These are phyloP conservation scores for Zhuqinia jingwanae DNA, from an alignment of 2,888 invertebrate genomes.

Conservation along the genomic window DNA sequence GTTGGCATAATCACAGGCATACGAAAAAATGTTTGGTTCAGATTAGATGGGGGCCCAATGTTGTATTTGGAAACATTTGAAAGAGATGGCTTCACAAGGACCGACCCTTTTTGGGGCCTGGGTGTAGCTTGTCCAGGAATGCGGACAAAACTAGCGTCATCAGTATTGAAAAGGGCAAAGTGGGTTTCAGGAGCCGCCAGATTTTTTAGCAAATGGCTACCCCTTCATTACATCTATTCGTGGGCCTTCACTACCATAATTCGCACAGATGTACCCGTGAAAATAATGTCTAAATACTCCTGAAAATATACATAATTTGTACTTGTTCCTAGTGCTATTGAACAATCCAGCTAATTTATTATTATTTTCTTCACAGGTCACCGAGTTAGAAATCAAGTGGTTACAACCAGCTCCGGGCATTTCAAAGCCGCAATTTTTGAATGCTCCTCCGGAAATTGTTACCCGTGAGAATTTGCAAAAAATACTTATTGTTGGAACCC, in stretches of 20 bases:
- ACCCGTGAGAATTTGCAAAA: constrained; percentile 34
- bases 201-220: constrained; percentile 74
- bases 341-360: too few species aligned
- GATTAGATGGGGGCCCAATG: constrained; percentile 70
- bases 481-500: constrained; percentile 67
- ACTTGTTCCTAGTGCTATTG: too few species aligned
- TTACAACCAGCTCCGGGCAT: constrained; percentile 62
- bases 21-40: constrained; percentile 72
- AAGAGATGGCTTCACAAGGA: constrained; percentile 75
- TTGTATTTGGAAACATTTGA: constrained; percentile 71
- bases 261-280: constrained; percentile 59
- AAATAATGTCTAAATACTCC: too few species aligned
- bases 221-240: constrained; percentile 72
- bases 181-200: constrained; percentile 61
- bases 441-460: constrained; percentile 29
- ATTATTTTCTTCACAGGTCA: constrained; percentile 29
- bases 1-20: constrained; percentile 75
- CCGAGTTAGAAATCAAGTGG: constrained; percentile 71
- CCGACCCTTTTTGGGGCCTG: constrained; percentile 76
- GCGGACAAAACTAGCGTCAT: constrained; percentile 60
- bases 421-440: neutral
- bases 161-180: constrained; percentile 68
- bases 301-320: too few species aligned
- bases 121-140: constrained; percentile 76
- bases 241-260: constrained; percentile 65